Base-by-base conservation (phyloP, 2,113 vertebrate genomes). In the Urocynchramus pylzowi region DNA sequence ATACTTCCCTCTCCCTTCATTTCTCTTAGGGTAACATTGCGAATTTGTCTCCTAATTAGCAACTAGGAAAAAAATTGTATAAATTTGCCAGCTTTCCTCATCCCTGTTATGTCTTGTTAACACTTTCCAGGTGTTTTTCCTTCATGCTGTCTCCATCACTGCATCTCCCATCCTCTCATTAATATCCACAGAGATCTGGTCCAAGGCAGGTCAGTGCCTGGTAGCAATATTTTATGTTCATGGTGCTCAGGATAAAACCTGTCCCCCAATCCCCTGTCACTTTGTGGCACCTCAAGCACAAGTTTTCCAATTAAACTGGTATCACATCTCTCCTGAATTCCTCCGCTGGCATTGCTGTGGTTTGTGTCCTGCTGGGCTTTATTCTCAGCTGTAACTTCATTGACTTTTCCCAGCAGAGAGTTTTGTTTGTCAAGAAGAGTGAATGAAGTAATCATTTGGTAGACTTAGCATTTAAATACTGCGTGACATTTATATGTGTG, bases 401-500 rank as follows among this genome's bases (percentile, higher is more conserved):
- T 73, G 57, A 77, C 37, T 41, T 86, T 81, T 82, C 84, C 74
- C 93, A 89, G 88, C 76, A 90, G 79, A 90, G 85, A 57, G 65
- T 90, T 94, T 93, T 92, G 60, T 94, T 94, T 93, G 60, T 94
- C 83, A 87, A 68, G 86, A 88, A 93, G 60, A 88, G 65, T 91
- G 82, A 95, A 88, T 90, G 76, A 89, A 86, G 76, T 84, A 90
- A 96, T 94, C 52, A 37, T 88, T 87, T 42, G 70, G 78, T 93
- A 78, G 90, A 71, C 57, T 81, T 85, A 87, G 69, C 60, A 64
- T 97, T 98, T 97, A 96, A 98, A 98, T 96, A 95, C 93, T 79
- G 73, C 2, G 63, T 97, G 97, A 87, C 89, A 96, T 97, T 97
- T 97, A 76, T 86, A 87, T 39, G 60, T 96, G 71, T 97, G 69